Evolutionary conservation across 1,140 invertebrate genomes (phyloP).

Genomic region (Stegodyphus mimosarum): DNA sequence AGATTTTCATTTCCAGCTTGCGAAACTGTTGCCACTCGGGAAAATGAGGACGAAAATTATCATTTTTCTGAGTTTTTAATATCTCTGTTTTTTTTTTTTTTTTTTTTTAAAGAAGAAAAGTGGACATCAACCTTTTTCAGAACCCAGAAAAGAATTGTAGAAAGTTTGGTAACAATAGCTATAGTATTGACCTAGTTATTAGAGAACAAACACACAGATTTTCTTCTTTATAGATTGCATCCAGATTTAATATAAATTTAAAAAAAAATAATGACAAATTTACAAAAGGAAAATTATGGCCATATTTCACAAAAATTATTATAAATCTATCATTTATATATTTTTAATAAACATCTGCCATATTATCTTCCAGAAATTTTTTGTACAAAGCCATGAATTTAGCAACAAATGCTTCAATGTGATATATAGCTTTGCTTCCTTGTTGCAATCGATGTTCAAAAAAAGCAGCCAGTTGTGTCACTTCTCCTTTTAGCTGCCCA

Average conservation of each 20-base stretch:
- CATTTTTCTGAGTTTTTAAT: no score
- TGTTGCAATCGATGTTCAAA: slow-evolving; percentile 91
- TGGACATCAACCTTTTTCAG: no score
- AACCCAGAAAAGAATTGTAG: no score
- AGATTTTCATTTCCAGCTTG: no score
- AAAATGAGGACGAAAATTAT: no score
- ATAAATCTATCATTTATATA: background rate
- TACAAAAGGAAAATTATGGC: background rate
- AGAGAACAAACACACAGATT: no score
- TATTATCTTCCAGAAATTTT: slow-evolving; percentile 80
- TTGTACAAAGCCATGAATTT: slow-evolving; percentile 96
- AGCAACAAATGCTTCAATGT: slow-evolving; percentile 96
- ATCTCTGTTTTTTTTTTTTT: no score
- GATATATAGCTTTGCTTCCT: slow-evolving; percentile 95
- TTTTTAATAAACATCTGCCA: slow-evolving; percentile 67
- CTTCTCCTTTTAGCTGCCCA: slow-evolving; percentile 88
- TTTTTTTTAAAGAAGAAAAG: no score
- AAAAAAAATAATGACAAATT: background rate
- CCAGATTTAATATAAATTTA: background rate
- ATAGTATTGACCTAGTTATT: no score
- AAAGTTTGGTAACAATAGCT: no score
- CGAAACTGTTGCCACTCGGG: no score
- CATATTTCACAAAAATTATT: background rate
- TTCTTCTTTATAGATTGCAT: no score
- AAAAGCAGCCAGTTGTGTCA: slow-evolving; percentile 84